Evolutionary conservation across 2,797 vertebrate species (phyloP).

Genomic region (Kryptopterus vitreolus): DNA sequence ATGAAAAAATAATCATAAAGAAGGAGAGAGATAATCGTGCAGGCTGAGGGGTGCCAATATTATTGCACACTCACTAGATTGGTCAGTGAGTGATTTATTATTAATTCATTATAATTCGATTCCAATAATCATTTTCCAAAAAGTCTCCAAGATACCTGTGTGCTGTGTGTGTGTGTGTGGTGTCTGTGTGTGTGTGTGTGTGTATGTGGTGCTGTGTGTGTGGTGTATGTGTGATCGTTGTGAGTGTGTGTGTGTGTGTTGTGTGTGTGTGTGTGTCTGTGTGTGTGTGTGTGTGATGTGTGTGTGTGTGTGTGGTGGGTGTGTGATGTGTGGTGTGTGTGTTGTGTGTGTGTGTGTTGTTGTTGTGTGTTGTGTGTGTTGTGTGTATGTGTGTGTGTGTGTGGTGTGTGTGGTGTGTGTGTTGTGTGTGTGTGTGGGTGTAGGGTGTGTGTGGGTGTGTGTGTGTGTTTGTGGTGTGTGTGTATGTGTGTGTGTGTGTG

Average conservation of each 20-base stretch:
- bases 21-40: not conserved
- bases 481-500: conserved; percentile 18
- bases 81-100: not conserved
- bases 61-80: not conserved
- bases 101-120: not conserved
- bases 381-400: conserved; percentile 12
- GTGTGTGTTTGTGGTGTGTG: conserved; percentile 18
- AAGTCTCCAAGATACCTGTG: conserved; percentile 1
- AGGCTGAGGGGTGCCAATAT: not conserved
- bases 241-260: conserved; percentile 20
- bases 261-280: not conserved
- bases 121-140: not conserved
- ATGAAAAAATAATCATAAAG: too few relatives aligned
- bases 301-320: conserved; percentile 19
- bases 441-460: not conserved
- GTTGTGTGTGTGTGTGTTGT: conserved; percentile 17
- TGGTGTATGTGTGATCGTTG: conserved; percentile 22
- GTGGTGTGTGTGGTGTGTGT: conserved; percentile 24
- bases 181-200: not conserved
- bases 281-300: not conserved
- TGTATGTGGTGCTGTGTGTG: conserved; percentile 8
- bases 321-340: too few relatives aligned
- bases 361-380: not conserved
- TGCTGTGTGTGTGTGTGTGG: not conserved
- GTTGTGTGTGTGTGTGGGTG: conserved; percentile 26